A percentile compares a stretch with the other conserved stretches of the same genome.
These are phyloP conservation scores for Agriotes lineatus DNA, from an alignment of 2,888 invertebrate genomes.

Conservation along the genomic window DNA sequence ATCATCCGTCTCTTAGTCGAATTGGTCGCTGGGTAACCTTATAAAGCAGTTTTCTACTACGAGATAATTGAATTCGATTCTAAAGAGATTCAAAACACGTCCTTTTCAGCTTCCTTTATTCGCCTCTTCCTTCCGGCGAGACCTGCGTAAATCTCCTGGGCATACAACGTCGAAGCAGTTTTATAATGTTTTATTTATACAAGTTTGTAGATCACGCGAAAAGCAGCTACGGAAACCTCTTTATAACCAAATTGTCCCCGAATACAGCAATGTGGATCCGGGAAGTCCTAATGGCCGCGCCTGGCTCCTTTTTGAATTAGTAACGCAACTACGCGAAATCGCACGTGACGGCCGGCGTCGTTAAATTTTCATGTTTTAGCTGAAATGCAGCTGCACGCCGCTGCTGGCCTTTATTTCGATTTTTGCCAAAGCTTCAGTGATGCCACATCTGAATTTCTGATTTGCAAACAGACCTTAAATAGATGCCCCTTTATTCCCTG, in stretches of 20 bases:
- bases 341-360: too few relatives aligned
- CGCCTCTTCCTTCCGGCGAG: slow-evolving; percentile 9
- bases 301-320: neutral
- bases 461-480: too few relatives aligned
- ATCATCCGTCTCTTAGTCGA: neutral
- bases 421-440: too few relatives aligned
- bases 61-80: slow-evolving; percentile 12
- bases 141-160: slow-evolving; percentile 19
- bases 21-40: slow-evolving; percentile 7
- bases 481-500: too few relatives aligned
- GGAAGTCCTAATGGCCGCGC: neutral
- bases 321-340: neutral
- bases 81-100: slow-evolving; percentile 13
- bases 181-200: slow-evolving; percentile 25
- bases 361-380: too few relatives aligned
- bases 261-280: neutral
- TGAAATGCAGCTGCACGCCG: too few relatives aligned
- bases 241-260: slow-evolving; percentile 17
- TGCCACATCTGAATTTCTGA: too few relatives aligned
- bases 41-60: slow-evolving; percentile 16
- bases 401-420: too few relatives aligned
- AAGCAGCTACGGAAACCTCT: slow-evolving; percentile 4
- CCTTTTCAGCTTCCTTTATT: slow-evolving; percentile 13
- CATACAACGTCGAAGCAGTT: slow-evolving; percentile 16
- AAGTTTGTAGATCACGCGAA: slow-evolving; percentile 12